Evolutionary conservation across 2,797 vertebrate species (phyloP).

Genomic region (Sebastes trivittatus): DNA sequence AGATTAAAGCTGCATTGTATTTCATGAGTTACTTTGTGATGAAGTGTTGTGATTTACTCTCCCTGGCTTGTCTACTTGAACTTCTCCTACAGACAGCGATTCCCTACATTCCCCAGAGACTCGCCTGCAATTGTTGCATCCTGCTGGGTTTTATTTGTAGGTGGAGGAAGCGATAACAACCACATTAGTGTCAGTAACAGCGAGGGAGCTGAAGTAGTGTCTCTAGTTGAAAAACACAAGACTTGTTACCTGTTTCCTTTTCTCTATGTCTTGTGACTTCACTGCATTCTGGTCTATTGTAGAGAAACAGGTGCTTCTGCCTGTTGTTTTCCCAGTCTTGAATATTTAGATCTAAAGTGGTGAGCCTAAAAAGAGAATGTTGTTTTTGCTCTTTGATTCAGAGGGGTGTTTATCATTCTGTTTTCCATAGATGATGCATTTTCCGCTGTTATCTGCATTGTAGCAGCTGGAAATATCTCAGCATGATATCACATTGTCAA

Average conservation of each 20-base stretch:
- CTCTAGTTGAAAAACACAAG: conserved; percentile 17
- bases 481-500: neutral
- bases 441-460: neutral
- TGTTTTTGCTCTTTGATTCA: conserved; percentile 8
- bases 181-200: conserved; percentile 32
- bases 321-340: neutral
- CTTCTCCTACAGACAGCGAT: conserved; percentile 19
- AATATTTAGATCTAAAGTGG: conserved; percentile 5
- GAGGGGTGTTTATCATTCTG: neutral
- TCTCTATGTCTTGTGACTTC: conserved; percentile 4
- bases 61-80: neutral
- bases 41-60: neutral
- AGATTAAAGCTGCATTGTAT: neutral
- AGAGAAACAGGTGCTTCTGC: neutral
- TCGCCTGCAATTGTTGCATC: conserved; percentile 22
- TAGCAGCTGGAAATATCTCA: neutral
- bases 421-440: neutral
- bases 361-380: neutral
- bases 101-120: conserved; percentile 21
- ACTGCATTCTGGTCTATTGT: neutral
- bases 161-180: conserved; percentile 36
- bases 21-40: neutral
- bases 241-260: neutral
- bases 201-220: neutral
- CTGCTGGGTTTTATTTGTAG: conserved; percentile 45